These are phyloP conservation scores for Aurelia sp. DNA, from an alignment of 30 jellyfish, hydroid and myxozoan genomes.

Conservation along the genomic window DNA sequence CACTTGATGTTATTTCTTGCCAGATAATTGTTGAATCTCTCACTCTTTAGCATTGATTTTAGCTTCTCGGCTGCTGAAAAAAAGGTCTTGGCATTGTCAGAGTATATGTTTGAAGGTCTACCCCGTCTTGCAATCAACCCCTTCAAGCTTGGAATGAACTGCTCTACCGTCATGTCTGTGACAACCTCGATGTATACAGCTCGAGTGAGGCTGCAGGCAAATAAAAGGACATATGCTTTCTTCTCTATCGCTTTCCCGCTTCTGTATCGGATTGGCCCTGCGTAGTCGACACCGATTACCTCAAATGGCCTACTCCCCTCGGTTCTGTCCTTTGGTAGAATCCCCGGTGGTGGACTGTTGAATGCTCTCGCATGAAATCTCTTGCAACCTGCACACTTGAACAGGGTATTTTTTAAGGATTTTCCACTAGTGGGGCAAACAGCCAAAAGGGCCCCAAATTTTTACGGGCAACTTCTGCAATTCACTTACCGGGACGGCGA, in stretches of 20 bases:
- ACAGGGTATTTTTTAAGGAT: too few relatives aligned
- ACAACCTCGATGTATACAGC: slow-evolving; percentile 57
- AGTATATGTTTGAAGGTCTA: slow-evolving; percentile 64
- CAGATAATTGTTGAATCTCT: too few relatives aligned
- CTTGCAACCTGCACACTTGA: slow-evolving; percentile 46
- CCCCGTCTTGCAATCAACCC: slow-evolving; percentile 67
- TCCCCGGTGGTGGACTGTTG: slow-evolving; percentile 28
- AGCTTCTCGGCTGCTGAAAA: slow-evolving; percentile 54
- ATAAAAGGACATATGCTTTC: slow-evolving; percentile 64
- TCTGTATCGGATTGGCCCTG: slow-evolving; percentile 31
- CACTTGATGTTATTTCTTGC: too few relatives aligned
- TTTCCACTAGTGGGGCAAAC: too few relatives aligned
- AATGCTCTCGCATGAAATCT: slow-evolving; percentile 24
- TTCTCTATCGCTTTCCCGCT: not conserved
- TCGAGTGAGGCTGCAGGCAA: slow-evolving; percentile 77
- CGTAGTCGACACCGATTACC: slow-evolving; percentile 42
- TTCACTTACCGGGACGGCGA: too few relatives aligned
- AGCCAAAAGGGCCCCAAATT: too few relatives aligned
- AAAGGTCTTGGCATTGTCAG: slow-evolving; percentile 66
- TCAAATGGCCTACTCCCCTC: slow-evolving; percentile 53
- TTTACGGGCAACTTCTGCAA: too few relatives aligned
- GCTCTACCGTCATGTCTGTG: slow-evolving; percentile 53
- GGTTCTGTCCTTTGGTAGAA: slow-evolving; percentile 45
- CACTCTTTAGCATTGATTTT: too few relatives aligned
- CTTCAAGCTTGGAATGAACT: slow-evolving; percentile 46